Base-by-base conservation (phyloP, 2,113 vertebrate genomes). In the Tachysurus vachellii region DNA sequence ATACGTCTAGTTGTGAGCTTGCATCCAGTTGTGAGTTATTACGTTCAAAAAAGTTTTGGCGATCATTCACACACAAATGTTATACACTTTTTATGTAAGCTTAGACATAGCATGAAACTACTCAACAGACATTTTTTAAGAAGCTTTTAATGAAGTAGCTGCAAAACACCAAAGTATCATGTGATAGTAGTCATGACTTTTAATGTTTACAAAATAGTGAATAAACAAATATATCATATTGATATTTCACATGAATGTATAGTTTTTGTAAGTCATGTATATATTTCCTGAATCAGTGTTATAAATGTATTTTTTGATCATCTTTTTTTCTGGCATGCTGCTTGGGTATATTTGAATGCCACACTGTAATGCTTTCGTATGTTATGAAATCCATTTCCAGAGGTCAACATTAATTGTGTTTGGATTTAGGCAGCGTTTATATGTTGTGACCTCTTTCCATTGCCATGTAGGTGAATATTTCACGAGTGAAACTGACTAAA, bases 171-270 rank as follows among this genome's bases (percentile, higher is more conserved):
- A 96, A 95, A 95, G 94, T 94, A 91, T 91, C 91, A 94, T 92
- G 91, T 94, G 86, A 92, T 91, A 83, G 91, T 92, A 85, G 90
- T 95, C 85, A 89, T 91, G 88, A 92, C 83, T 83, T 76, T 92
- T 89, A 70, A 81, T 90, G 91, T 90, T 87, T 56, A 93, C 91
- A 90, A 88, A 92, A 88, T 92, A 93, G 93, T 95, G 91, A 94
- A 91, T 89, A 89, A 87, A 90, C 80, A 91, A 91, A 93, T 94
- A 95, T 96, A 96, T 96, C 95, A 96, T 94, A 96, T 96, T 96
- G 95, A 96, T 96, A 95, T 95, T 95, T 94, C 91, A 91, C 92
- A 91, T 90, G 87, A 61, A 61, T 95, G 92, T 94, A 92, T 89
- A 93, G 89, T 90, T 91, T 91, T 93, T 93, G 91, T 91, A 88